These are phyloP conservation scores for Hypolimnas misippus DNA, from an alignment of 2,888 invertebrate species.

Conservation along the genomic window DNA sequence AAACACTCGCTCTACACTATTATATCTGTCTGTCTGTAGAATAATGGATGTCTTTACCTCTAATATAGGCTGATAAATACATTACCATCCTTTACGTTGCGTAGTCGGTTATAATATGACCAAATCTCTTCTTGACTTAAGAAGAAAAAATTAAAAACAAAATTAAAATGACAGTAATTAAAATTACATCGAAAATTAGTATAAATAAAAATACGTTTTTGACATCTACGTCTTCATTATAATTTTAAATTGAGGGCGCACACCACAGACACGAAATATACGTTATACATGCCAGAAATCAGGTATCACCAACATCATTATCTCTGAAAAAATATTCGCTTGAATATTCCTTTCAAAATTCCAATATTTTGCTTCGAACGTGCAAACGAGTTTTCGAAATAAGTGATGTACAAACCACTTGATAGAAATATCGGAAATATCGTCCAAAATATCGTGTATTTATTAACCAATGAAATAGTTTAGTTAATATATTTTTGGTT, in stretches of 20 bases:
- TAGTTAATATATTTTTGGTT: no score
- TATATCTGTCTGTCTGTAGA: no score
- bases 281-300: conserved; percentile 18
- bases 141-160: no score
- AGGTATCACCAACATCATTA: conserved; percentile 40
- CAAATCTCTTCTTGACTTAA: no score
- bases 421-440: not conserved
- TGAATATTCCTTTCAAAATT: conserved; percentile 35
- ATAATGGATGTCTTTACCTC: no score
- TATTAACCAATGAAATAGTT: no score
- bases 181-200: not conserved
- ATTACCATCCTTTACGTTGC: no score
- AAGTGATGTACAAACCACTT: conserved; percentile 8
- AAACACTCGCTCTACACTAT: no score
- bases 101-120: no score
- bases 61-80: no score
- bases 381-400: conserved; percentile 14
- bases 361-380: conserved; percentile 18
- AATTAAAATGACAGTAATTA: no score
- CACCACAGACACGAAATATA: conserved; percentile 3
- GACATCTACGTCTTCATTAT: conserved; percentile 5
- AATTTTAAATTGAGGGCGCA: conserved; percentile 4
- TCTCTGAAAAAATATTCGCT: conserved; percentile 41
- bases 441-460: not conserved
- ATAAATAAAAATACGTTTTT: not conserved